These are phyloP conservation scores for Lepidocolaptes lacrymiger DNA, from an alignment of 2,797 vertebrate species.

Conservation along the genomic window DNA sequence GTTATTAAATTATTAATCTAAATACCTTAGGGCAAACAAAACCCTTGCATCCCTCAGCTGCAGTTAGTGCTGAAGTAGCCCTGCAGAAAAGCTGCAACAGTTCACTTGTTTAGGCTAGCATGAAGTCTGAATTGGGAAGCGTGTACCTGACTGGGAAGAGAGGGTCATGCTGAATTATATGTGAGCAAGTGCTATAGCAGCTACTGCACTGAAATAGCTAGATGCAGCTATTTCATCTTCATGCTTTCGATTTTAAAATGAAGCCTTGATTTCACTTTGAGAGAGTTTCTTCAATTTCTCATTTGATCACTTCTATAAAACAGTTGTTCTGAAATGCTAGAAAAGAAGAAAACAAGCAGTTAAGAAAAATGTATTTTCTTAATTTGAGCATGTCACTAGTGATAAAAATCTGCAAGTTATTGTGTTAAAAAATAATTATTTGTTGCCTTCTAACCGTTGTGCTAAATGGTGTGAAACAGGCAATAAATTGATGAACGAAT, in stretches of 20 bases:
- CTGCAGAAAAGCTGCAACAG: not conserved
- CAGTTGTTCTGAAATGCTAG: not conserved
- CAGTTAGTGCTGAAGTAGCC: not conserved
- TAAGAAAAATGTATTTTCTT: not conserved
- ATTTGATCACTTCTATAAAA: not conserved
- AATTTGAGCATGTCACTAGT: not conserved
- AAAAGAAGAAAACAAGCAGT: not conserved
- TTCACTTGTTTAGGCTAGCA: not conserved
- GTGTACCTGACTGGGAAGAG: not conserved
- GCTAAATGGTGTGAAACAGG: not conserved
- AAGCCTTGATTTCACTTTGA: not conserved
- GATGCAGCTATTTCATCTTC: not conserved
- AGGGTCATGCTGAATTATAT: not conserved
- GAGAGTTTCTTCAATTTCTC: not conserved
- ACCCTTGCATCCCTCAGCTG: not conserved
- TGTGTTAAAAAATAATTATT: not conserved
- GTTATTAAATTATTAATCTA: not conserved
- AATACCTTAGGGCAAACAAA: not conserved
- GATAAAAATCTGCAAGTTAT: not conserved
- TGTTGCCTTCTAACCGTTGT: not conserved
- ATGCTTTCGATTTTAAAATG: not conserved
- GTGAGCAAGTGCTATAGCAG: not conserved
- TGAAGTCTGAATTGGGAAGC: not conserved
- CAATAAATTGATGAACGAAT: not conserved
- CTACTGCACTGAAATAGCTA: too few species aligned